phyloP scores from a whole-genome alignment of 2,888 invertebrate genomes.

The Caenorhabditis doughertyi region DNA sequence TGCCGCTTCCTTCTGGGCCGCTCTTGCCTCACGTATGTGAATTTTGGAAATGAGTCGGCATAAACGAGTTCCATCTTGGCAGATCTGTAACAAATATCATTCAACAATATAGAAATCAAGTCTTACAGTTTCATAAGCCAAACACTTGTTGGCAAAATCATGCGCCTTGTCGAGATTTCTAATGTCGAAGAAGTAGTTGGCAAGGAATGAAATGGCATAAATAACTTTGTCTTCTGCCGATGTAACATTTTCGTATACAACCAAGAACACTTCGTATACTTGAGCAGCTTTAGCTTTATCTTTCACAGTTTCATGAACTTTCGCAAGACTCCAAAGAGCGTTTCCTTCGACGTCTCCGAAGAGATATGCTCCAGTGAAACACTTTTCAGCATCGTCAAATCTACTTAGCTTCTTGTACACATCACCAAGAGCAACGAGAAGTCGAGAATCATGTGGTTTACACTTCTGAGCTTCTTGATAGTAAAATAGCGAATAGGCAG shows the following conservation, averaged over 20 bases:
- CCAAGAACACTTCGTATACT: slow-evolving; percentile 73
- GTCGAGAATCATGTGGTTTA: slow-evolving; percentile 94
- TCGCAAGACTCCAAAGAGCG: slow-evolving; percentile 94
- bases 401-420: slow-evolving; percentile 89
- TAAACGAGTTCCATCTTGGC: slow-evolving; percentile 63
- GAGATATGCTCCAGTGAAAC: slow-evolving; percentile 95
- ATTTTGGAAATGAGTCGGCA: slow-evolving; percentile 55
- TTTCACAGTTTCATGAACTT: slow-evolving; percentile 94
- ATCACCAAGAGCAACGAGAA: slow-evolving; percentile 96
- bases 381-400: slow-evolving; percentile 94
- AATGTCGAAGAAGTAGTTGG: slow-evolving; percentile 91
- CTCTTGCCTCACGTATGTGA: slow-evolving; percentile 18
- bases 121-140: slow-evolving; percentile 86
- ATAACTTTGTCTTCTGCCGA: slow-evolving; percentile 88
- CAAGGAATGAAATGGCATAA: slow-evolving; percentile 91
- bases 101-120: background rate
- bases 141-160: slow-evolving; percentile 94
- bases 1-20: too few relatives aligned
- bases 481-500: slow-evolving; percentile 95
- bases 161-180: slow-evolving; percentile 92
- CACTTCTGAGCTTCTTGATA: slow-evolving; percentile 88
- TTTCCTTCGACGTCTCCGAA: slow-evolving; percentile 97
- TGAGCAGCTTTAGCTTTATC: slow-evolving; percentile 91
- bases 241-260: slow-evolving; percentile 71
- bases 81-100: slow-evolving; percentile 16